phyloP scores from a whole-genome alignment of 2,797 vertebrate genomes.

The Darevskia nairensis region DNA sequence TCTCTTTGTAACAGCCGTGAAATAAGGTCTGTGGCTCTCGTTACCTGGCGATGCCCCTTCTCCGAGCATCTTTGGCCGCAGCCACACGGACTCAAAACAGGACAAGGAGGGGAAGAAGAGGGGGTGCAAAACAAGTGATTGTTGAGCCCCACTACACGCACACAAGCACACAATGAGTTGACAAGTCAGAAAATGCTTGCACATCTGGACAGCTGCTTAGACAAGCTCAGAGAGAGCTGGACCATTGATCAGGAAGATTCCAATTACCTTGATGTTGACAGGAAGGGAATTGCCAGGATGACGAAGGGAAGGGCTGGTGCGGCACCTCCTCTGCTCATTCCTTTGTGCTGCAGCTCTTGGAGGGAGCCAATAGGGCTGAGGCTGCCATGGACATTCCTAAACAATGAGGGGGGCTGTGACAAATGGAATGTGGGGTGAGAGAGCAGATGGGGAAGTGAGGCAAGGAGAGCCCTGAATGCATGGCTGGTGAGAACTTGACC shows the following conservation, averaged over 20 bases:
- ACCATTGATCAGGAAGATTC: background rate
- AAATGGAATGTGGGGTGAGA: too few species aligned
- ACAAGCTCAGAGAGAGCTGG: background rate
- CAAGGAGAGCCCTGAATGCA: rapidly evolving
- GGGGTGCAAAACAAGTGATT: background rate
- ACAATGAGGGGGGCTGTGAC: background rate
- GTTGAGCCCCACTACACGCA: background rate
- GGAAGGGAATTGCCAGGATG: background rate
- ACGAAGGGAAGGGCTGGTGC: rapidly evolving
- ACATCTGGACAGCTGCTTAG: conserved; percentile 53
- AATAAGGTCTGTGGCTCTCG: background rate
- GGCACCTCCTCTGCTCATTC: background rate
- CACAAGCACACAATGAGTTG: background rate
- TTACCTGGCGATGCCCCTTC: background rate
- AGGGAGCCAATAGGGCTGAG: rapidly evolving
- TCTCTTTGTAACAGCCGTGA: rapidly evolving
- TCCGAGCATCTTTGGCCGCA: background rate
- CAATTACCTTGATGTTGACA: background rate
- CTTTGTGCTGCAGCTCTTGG: background rate
- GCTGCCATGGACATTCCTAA: rapidly evolving
- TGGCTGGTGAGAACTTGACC: too few species aligned
- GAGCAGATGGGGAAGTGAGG: rapidly evolving
- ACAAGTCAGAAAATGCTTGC: conserved; percentile 28
- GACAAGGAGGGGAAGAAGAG: background rate
- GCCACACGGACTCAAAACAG: background rate